A percentile compares a stretch with the other conserved stretches of the same genome.
Evolutionary conservation across 2,797 vertebrate species (phyloP).

Genomic region (Pangasius mekongensis): DNA sequence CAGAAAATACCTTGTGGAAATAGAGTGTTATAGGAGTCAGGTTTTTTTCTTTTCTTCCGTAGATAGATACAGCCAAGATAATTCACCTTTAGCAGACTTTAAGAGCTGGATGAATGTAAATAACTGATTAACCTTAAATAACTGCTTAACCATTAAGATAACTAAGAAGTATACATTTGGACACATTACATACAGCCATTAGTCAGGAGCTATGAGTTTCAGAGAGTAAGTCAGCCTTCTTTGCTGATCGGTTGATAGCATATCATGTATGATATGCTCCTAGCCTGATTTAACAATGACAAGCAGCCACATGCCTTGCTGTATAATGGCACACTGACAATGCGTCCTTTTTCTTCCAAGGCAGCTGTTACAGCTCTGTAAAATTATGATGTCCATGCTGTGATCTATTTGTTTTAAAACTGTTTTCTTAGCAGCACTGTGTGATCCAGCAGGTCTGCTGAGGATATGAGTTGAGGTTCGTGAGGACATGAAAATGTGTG

Average conservation of each 20-base stretch:
- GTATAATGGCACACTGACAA: background rate
- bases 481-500: too few species aligned
- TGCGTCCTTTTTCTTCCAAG: background rate
- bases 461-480: too few species aligned
- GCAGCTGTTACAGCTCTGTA: background rate
- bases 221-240: background rate
- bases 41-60: background rate
- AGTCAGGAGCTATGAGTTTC: background rate
- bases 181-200: background rate
- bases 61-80: background rate
- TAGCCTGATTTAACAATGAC: background rate
- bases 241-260: background rate
- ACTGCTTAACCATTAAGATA: background rate
- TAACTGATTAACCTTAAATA: too few species aligned
- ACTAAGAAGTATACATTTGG: background rate
- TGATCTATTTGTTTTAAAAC: background rate
- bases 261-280: background rate
- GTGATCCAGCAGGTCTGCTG: too few species aligned
- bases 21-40: background rate
- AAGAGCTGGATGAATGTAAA: background rate
- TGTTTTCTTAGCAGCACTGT: background rate
- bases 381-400: background rate
- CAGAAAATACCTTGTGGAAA: background rate
- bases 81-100: background rate
- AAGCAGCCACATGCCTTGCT: background rate